phyloP scores from a whole-genome alignment of 2,113 vertebrate species.

The Cyphomyrus plagiostoma region DNA sequence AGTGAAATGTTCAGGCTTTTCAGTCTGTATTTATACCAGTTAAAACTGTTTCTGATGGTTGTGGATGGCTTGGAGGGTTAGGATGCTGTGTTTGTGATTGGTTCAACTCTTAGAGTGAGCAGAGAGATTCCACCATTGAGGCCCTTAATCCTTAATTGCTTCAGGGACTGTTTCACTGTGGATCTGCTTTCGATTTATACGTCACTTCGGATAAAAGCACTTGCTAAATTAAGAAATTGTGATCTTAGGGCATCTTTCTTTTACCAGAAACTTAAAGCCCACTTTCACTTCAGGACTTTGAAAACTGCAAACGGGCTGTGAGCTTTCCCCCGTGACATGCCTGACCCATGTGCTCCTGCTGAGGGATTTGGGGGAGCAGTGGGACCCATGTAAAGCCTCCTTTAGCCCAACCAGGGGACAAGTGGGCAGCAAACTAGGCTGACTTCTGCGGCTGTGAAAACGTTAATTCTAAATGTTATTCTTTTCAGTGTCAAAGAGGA shows the following conservation, averaged over 20 bases:
- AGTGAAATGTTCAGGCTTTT: not conserved
- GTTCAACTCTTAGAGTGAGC: not conserved
- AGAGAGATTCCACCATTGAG: not conserved
- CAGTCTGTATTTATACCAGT: not conserved
- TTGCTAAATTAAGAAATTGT: not conserved
- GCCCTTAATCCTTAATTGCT: not conserved
- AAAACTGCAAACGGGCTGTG: not conserved
- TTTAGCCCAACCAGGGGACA: slow-evolving; percentile 39
- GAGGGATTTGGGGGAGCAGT: not conserved
- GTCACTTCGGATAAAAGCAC: not conserved
- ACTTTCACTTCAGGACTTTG: not conserved
- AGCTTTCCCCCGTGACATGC: slow-evolving; percentile 25
- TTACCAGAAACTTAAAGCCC: not conserved
- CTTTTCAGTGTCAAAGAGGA: slow-evolving; percentile 69
- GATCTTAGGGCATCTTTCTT: not conserved
- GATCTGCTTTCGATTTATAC: not conserved
- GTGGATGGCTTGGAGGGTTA: not conserved
- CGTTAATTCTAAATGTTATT: slow-evolving; percentile 73
- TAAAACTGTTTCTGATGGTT: not conserved
- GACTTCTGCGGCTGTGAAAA: slow-evolving; percentile 67
- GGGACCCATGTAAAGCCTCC: slow-evolving; percentile 8
- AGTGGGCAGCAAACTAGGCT: slow-evolving; percentile 48
- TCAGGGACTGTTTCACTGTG: not conserved
- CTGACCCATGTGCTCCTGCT: slow-evolving; percentile 16
- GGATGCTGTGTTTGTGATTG: not conserved